These are phyloP conservation scores for Mionectes olivaceus DNA, from an alignment of 2,797 vertebrate genomes.

Conservation along the genomic window DNA sequence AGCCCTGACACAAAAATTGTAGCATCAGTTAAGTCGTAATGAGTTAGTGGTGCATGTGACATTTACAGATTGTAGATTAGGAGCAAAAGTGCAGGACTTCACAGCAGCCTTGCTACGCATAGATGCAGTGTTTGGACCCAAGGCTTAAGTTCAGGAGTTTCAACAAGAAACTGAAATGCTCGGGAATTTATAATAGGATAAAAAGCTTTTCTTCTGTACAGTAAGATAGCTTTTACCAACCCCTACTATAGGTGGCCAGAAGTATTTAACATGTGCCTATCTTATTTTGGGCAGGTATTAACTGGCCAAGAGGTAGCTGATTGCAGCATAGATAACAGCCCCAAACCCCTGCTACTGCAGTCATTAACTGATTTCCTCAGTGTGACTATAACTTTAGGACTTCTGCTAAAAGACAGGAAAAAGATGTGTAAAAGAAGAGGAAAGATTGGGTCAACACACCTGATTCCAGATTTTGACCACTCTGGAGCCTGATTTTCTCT, in stretches of 20 bases:
- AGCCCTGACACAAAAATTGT: constrained; percentile 67
- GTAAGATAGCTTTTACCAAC: background rate
- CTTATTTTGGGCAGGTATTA: background rate
- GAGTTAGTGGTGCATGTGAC: constrained; percentile 35
- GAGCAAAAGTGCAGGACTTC: background rate
- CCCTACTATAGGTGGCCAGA: background rate
- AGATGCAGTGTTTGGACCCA: background rate
- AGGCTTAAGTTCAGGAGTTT: background rate
- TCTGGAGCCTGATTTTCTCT: background rate
- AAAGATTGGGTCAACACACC: background rate
- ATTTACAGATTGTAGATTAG: constrained; percentile 32
- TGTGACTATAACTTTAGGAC: background rate
- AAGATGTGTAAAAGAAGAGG: background rate
- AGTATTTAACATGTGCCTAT: background rate
- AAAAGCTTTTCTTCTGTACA: background rate
- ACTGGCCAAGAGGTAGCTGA: rapidly evolving
- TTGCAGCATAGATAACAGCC: background rate
- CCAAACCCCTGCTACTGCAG: background rate
- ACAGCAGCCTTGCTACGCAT: rapidly evolving
- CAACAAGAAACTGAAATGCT: background rate
- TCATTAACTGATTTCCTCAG: background rate
- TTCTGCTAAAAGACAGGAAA: background rate
- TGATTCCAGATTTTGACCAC: background rate
- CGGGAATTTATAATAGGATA: background rate
- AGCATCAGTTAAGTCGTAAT: constrained; percentile 60